Evolutionary conservation across 23 tunicate genomes (phyloP).

Genomic region (Ascidia mentula): DNA sequence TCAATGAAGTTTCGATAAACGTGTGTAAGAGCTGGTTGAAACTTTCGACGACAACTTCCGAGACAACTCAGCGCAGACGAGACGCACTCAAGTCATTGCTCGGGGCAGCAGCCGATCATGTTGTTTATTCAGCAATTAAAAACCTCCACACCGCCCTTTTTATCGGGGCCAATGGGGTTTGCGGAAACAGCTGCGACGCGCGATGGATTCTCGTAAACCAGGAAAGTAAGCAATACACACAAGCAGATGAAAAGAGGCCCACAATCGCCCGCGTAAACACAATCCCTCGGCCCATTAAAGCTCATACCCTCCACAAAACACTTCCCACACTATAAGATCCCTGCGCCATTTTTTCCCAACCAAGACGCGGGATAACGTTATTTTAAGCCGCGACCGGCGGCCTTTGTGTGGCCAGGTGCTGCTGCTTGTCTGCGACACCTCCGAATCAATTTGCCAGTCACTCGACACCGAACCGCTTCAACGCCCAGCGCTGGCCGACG

Average conservation of each 20-base stretch:
- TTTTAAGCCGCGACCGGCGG: background rate
- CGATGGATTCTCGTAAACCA: no score
- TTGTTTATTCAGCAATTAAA: background rate
- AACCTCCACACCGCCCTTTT: background rate
- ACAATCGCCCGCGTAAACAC: background rate
- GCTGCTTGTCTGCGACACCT: conserved; percentile 1
- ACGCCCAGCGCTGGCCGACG: background rate
- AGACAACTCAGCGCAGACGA: no score
- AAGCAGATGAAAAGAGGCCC: no score
- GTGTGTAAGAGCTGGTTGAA: no score
- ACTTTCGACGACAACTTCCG: no score
- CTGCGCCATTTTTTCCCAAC: conserved; percentile 5
- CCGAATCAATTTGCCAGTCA: background rate
- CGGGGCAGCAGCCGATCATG: no score
- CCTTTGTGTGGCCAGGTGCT: conserved; percentile 5
- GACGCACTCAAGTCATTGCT: no score
- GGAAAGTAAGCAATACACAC: no score
- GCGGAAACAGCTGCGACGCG: no score
- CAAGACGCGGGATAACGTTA: conserved; percentile 2
- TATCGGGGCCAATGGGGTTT: background rate
- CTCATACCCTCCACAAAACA: background rate
- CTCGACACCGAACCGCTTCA: background rate
- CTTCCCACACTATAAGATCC: background rate
- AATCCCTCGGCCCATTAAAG: conserved; percentile 1
- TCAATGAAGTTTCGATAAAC: no score